Conservation (phyloP, 2,888 invertebrate genomes). For the Orthosia cruda region DNA sequence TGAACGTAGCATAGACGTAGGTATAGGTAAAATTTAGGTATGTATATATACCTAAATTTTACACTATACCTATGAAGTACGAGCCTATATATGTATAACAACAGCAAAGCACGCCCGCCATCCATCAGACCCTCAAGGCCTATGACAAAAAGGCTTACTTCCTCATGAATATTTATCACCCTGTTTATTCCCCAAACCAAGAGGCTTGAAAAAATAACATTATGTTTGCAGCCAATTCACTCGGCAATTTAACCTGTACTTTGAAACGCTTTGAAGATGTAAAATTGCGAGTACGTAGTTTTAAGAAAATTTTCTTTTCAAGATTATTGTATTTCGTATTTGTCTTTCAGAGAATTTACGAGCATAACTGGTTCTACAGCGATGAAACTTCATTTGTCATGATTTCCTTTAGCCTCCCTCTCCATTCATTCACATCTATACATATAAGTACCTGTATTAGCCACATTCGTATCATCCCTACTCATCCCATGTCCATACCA, state of each 20-base stretch:
- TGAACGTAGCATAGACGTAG: too few species aligned
- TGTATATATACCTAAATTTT: too few species aligned
- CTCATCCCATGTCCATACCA: too few species aligned
- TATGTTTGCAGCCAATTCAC: conserved; percentile 76
- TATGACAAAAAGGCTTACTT: conserved; percentile 89
- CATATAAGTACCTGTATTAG: too few species aligned
- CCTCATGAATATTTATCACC: conserved; percentile 89
- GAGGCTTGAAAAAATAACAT: conserved; percentile 76
- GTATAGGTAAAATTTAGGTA: not conserved
- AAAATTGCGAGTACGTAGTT: conserved; percentile 62
- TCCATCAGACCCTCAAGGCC: conserved; percentile 88
- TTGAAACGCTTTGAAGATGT: conserved; percentile 67
- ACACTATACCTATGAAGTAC: too few species aligned
- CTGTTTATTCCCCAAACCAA: conserved; percentile 82
- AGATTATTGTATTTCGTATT: too few species aligned
- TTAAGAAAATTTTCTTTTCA: conserved; percentile 32
- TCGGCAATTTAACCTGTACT: conserved; percentile 68
- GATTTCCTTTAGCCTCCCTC: too few species aligned
- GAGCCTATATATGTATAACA: conserved; percentile 69
- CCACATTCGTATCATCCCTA: too few species aligned
- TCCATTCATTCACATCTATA: too few species aligned
- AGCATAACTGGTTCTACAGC: too few species aligned
- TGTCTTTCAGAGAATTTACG: too few species aligned
- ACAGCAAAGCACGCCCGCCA: conserved; percentile 80
- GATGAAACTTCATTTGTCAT: too few species aligned